These are phyloP conservation scores for Netelia inedita DNA, from an alignment of 2,888 invertebrate genomes.

Conservation along the genomic window DNA sequence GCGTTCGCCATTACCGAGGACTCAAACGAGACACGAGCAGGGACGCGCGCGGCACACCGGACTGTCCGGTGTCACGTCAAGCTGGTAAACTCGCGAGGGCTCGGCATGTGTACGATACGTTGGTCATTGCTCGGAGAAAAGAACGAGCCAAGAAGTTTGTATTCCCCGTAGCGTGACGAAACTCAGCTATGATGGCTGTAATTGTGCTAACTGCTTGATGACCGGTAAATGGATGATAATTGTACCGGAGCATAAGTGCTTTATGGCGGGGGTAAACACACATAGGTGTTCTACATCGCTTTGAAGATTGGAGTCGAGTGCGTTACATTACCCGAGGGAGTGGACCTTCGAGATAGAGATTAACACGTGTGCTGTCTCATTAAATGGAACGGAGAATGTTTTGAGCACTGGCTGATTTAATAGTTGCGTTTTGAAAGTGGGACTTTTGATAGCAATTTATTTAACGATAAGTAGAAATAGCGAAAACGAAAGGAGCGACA, in stretches of 20 bases:
- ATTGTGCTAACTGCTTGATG: slow-evolving; percentile 83
- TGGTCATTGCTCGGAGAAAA: slow-evolving; percentile 1
- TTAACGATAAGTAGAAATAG: background rate
- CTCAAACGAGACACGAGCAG: slow-evolving; percentile 35
- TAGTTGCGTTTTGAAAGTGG: background rate
- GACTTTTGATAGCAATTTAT: slow-evolving; percentile 5
- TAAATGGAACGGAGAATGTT: background rate
- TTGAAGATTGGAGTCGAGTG: slow-evolving; percentile 3
- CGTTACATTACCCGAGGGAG: background rate
- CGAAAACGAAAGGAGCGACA: slow-evolving; percentile 30
- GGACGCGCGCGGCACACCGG: slow-evolving; percentile 16
- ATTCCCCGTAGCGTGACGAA: slow-evolving; percentile 78
- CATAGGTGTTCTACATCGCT: slow-evolving; percentile 70
- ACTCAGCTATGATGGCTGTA: slow-evolving; percentile 82
- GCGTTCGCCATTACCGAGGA: slow-evolving; percentile 47
- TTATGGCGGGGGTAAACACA: slow-evolving; percentile 40
- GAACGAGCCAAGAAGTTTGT: slow-evolving; percentile 63
- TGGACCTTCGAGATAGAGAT: background rate
- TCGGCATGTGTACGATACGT: slow-evolving; percentile 43
- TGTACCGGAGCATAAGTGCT: slow-evolving; percentile 70
- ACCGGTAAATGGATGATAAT: slow-evolving; percentile 84
- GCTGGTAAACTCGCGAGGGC: slow-evolving; percentile 54
- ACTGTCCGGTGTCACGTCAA: slow-evolving; percentile 47
- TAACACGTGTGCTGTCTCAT: background rate
- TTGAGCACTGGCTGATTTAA: background rate